A percentile compares a stretch with the other conserved stretches of the same genome.
Conservation (phyloP, 2,113 vertebrate genomes). For the Rattus norvegicus region DNA sequence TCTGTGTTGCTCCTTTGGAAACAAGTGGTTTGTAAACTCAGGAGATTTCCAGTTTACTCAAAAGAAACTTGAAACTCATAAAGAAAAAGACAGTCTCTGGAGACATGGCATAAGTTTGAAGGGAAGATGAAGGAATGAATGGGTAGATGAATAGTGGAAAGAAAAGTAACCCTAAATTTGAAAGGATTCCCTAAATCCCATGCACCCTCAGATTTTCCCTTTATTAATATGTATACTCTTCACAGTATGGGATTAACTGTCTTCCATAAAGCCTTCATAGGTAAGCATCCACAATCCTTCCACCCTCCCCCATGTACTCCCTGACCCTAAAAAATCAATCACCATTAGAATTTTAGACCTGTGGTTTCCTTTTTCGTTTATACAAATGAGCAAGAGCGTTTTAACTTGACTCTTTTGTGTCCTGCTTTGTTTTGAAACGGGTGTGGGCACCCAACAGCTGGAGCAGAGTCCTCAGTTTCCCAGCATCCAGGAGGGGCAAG, state of each 20-base stretch:
- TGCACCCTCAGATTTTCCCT: not conserved
- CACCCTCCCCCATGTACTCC: not conserved
- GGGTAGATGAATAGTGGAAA: not conserved
- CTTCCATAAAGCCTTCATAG: not conserved
- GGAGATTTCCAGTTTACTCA: not conserved
- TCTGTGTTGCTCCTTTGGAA: constrained; percentile 49
- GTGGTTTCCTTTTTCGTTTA: not conserved
- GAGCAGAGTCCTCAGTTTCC: not conserved
- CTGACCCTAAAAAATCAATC: not conserved
- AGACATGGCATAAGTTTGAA: not conserved
- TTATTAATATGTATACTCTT: not conserved
- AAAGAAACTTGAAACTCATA: not conserved
- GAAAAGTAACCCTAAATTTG: not conserved
- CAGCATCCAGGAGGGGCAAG: constrained; percentile 43
- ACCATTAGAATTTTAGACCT: not conserved
- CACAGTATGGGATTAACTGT: not conserved
- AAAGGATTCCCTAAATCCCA: not conserved
- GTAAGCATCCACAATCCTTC: not conserved
- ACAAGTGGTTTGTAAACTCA: constrained; percentile 56
- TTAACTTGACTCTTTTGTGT: not conserved
- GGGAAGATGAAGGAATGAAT: not conserved
- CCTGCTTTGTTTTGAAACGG: constrained; percentile 56
- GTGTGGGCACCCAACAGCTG: not conserved
- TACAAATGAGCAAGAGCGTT: not conserved
- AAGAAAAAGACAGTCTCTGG: not conserved